Base-by-base conservation (phyloP, 2,888 invertebrate species). In the Phymatocera aterrima region DNA sequence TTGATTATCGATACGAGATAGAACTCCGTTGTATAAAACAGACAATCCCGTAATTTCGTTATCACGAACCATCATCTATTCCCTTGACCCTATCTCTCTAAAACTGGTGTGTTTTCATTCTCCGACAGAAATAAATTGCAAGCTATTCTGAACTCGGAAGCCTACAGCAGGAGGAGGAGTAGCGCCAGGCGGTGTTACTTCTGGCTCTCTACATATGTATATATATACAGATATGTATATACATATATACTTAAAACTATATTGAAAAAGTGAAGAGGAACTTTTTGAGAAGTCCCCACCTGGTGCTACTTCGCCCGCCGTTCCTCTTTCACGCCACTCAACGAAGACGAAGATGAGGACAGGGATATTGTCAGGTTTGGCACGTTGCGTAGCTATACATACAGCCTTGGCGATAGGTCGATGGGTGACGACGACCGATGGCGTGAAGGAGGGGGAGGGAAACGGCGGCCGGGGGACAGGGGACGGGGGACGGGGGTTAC, bases 281-380 rank as follows among this genome's bases (percentile, higher is more conserved):
- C 43, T 68, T 68, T 68, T 68, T 21, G 68, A 46, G 68, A 46
- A 68, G 68, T 46, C 68, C 46, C 68, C 46, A 68, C 43, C 68
- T 46, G 68, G n/a, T 10, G 28, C 8, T 5, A 4, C 40, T 12
- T 15, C 51, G 12, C 51, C 51, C 18, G 12, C 21, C 18, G n/a
- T n/a, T n/a, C 61, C 37, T 37, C 18, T 18, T 34, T 37, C 12
- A 46, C 24, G n/a, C 68, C 21, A 68, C 61, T 64, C 43, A 34
- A 68, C 65, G 65, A 68, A 43, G 65, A 68, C 43, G 43, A 68
- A 15, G 65, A 68, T 43, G 65, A 68, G 65, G 43, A 68, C 10
- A 24, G 46, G 68, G 68, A 68, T 68, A 68, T 68, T 68, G 68
- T 68, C 68, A 68, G 46, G 68, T 68, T 34, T 21, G 68, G 68